A percentile compares a stretch with the other conserved stretches of the same genome.
phyloP scores from a whole-genome alignment of 1,140 invertebrate species.

The Drosophila ananassae region DNA sequence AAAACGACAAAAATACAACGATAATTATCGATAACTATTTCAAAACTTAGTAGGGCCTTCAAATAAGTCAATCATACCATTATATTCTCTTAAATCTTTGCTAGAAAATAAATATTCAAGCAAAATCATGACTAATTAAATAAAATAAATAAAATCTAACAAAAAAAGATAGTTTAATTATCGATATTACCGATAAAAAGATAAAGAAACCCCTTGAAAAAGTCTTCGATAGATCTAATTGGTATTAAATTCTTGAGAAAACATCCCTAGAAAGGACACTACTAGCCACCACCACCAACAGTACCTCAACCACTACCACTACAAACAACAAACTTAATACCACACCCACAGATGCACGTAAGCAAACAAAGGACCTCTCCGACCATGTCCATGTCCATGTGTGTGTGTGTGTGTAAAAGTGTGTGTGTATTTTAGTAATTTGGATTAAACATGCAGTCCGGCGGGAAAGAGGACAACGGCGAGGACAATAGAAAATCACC shows the following conservation, averaged over 20 bases:
- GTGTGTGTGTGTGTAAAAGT: slow-evolving; percentile 3
- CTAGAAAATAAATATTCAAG: too few relatives aligned
- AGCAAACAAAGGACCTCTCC: slow-evolving; percentile 47
- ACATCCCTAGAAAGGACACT: background rate
- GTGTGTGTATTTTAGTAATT: slow-evolving; percentile 75
- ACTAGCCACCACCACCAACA: background rate
- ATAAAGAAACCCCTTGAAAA: background rate
- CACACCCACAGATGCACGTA: slow-evolving; percentile 14
- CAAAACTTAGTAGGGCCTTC: too few relatives aligned
- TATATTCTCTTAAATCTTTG: too few relatives aligned
- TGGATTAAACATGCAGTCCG: slow-evolving; percentile 79
- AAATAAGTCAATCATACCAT: too few relatives aligned
- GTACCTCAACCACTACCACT: background rate
- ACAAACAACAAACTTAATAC: background rate
- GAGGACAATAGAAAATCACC: slow-evolving; percentile 79
- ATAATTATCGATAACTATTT: too few relatives aligned
- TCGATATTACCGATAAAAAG: background rate
- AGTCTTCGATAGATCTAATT: background rate
- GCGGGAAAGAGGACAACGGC: slow-evolving; percentile 47
- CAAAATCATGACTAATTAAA: too few relatives aligned
- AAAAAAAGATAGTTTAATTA: background rate
- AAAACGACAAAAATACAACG: too few relatives aligned
- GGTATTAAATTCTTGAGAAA: background rate
- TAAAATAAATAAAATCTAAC: too few relatives aligned
- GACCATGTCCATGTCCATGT: slow-evolving; percentile 19